Evolutionary conservation across 2,113 vertebrate species (phyloP).

Genomic region (Theropithecus gelada): DNA sequence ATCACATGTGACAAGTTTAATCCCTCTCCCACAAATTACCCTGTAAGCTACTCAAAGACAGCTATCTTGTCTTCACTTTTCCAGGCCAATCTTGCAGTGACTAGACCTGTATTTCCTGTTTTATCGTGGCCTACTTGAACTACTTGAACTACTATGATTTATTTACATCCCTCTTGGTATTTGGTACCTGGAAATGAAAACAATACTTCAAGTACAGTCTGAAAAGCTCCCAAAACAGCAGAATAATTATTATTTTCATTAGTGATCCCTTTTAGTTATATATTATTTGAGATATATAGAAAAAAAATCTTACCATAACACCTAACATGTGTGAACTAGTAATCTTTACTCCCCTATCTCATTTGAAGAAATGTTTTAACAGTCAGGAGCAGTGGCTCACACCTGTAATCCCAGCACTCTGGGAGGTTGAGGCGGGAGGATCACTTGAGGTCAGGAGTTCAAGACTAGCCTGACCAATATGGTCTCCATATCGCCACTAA

Average conservation of each 20-base stretch:
- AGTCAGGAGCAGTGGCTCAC: no score
- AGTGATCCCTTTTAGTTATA: not conserved
- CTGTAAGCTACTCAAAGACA: not conserved
- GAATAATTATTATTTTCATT: not conserved
- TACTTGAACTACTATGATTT: not conserved
- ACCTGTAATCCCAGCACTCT: no score
- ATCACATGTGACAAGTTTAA: not conserved
- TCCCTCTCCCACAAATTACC: not conserved
- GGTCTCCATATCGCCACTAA: no score
- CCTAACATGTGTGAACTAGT: not conserved
- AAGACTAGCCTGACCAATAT: no score
- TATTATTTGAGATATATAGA: not conserved
- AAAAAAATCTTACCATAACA: not conserved
- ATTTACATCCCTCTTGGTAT: not conserved
- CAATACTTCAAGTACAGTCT: not conserved
- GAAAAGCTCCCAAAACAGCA: not conserved
- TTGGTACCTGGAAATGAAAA: not conserved
- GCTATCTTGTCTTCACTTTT: not conserved
- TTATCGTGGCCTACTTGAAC: not conserved
- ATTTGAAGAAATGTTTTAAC: not conserved
- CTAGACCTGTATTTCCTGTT: not conserved
- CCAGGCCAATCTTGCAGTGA: not conserved
- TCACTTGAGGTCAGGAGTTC: no score
- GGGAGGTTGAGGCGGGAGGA: no score
- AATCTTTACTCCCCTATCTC: not conserved